Evolutionary conservation across 2,888 invertebrate species (phyloP).

Genomic region (Apamea anceps): DNA sequence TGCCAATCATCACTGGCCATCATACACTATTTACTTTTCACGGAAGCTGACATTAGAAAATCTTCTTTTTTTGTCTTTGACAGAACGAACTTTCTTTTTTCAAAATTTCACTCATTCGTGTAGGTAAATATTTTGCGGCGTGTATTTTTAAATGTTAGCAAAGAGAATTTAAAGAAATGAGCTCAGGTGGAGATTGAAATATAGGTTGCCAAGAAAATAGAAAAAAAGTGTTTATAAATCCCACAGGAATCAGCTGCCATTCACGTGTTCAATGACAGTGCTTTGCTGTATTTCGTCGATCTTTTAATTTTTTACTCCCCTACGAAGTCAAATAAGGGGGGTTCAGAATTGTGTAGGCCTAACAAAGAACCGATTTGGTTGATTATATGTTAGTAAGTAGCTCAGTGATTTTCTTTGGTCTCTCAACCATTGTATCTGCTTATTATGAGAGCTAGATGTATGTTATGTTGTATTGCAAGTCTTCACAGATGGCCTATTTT

Average conservation of each 20-base stretch:
- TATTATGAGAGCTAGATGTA: not conserved
- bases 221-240: slow-evolving; percentile 26
- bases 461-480: not conserved
- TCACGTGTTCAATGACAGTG: slow-evolving; percentile 43
- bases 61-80: not conserved
- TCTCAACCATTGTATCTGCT: not conserved
- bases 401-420: not conserved
- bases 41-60: slow-evolving; percentile 11
- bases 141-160: slow-evolving; percentile 41
- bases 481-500: not conserved
- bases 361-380: slow-evolving; percentile 1
- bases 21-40: slow-evolving; percentile 31
- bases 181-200: slow-evolving; percentile 31
- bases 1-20: slow-evolving; percentile 42
- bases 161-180: slow-evolving; percentile 15
- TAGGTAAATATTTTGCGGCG: not conserved
- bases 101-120: slow-evolving; percentile 7
- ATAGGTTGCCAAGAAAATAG: slow-evolving; percentile 43
- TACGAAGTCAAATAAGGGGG: slow-evolving; percentile 16
- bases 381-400: not conserved
- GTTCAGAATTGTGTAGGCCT: not conserved
- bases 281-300: slow-evolving; percentile 27
- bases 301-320: slow-evolving; percentile 11
- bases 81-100: slow-evolving; percentile 26
- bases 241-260: slow-evolving; percentile 39